phyloP scores from a whole-genome alignment of 2,888 invertebrate genomes.

The Melangyna quadrimaculata region DNA sequence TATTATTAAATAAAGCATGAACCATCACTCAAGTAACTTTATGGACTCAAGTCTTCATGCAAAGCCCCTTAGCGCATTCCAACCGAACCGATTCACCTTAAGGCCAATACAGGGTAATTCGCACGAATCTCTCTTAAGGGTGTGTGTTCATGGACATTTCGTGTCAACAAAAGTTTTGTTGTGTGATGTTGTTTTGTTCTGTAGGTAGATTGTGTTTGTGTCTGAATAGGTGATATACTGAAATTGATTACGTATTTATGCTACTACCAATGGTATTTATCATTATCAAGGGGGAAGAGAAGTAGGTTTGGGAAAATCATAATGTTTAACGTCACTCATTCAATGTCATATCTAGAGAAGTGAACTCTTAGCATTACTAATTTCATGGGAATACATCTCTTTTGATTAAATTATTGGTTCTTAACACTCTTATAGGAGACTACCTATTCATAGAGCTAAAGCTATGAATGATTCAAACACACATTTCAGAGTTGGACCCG shows the following conservation, averaged over 20 bases:
- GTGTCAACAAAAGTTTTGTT: conserved; percentile 11
- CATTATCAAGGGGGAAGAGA: not conserved
- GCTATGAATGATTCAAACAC: not conserved
- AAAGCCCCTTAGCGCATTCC: not conserved
- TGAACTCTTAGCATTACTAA: conserved; percentile 2
- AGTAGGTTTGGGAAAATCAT: not conserved
- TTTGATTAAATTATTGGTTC: conserved; percentile 32
- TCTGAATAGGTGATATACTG: not conserved
- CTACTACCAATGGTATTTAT: not conserved
- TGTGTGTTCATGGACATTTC: not conserved
- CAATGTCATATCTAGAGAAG: not conserved
- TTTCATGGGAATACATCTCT: conserved; percentile 28
- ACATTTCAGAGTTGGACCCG: not conserved
- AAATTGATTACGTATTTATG: conserved; percentile 37
- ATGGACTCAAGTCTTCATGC: not conserved
- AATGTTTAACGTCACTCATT: conserved; percentile 4
- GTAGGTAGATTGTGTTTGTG: not conserved
- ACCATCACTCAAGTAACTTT: not conserved
- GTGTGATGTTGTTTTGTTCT: not conserved
- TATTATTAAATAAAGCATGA: conserved; percentile 8
- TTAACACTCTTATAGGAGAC: not conserved
- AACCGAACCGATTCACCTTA: not conserved
- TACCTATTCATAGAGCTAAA: not conserved
- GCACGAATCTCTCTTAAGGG: not conserved
- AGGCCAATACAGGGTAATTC: conserved; percentile 11